A percentile compares a stretch with the other conserved stretches of the same genome.
Conservation (phyloP, 2,797 vertebrate genomes). For the Lindbergichthys nudifrons region DNA sequence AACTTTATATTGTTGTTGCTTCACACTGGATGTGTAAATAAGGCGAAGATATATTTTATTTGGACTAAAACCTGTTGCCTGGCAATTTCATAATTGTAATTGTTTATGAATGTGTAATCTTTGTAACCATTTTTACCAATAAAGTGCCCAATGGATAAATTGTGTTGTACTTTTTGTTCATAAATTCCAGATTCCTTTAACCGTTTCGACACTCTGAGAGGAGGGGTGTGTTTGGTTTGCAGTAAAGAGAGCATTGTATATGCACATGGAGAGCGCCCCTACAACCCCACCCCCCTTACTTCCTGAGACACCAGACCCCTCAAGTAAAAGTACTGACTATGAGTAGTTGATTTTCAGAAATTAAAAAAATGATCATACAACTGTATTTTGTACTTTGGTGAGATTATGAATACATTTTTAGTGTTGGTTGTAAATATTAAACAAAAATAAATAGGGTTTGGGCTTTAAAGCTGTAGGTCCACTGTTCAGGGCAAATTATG, state of each 20-base stretch:
- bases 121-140: constrained; percentile 44
- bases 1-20: background rate
- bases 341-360: background rate
- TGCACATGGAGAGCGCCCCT: constrained; percentile 56
- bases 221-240: constrained; percentile 70
- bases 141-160: constrained; percentile 34
- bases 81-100: background rate
- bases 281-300: constrained; percentile 57
- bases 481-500: background rate
- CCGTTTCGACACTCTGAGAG: constrained; percentile 38
- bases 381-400: background rate
- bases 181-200: constrained; percentile 15
- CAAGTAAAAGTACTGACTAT: constrained; percentile 16
- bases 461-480: background rate
- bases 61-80: constrained; percentile 53
- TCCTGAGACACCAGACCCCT: constrained; percentile 65
- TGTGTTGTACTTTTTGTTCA: constrained; percentile 25
- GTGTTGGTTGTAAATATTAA: background rate
- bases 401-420: background rate
- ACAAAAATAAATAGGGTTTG: background rate
- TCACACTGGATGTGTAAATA: background rate
- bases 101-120: constrained; percentile 1
- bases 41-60: background rate
- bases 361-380: background rate
- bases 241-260: constrained; percentile 81